Base-by-base conservation (phyloP, 2,888 invertebrate genomes). In the Tenodera sinensis region DNA sequence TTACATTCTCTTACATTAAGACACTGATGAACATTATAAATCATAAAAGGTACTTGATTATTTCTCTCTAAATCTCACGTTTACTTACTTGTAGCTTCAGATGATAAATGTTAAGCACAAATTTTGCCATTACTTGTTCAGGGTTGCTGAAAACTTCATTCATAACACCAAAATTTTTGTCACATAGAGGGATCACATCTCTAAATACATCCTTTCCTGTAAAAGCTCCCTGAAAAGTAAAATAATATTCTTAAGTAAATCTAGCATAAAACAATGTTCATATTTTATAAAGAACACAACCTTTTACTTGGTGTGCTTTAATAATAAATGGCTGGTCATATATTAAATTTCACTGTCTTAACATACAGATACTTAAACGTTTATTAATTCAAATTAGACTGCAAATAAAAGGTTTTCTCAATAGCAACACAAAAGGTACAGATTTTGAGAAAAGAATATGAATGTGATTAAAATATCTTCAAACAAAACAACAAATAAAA, bases 91-190 rank as follows among this genome's bases (percentile, higher is more conserved):
- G 96, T 83, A 98, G 94, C 93, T 98, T 98, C 12, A 98, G 94
- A 91, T 98, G 98, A 93, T 98, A 99, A 90, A 99, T 97, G 93
- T 99, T 99, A 28, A 99, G 95, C 85, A 99, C 97, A 93, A 99
- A 98, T 94, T 99, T 99, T 90, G 98, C 97, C 98, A 99, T 98
- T 14, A 99, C 99, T 94, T 98, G 98, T 91, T 99, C 98, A 0
- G 99, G 98, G 93, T 98, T 98, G 9, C 96, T 96, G 93, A 99
- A 99, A 2, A 99, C 99, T 92, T 97, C 96, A 92, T 96, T 96
- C 90, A 98, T 97, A 90, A 97, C 95, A 92, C 96, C 95, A 93
- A 97, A 95, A 94, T 98, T 98, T 92, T 96, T 97, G 91, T 96
- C 96, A 93, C 99, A 99, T 91, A 99, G 94, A 0, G 98, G 97